Evolutionary conservation across 2,888 invertebrate species (phyloP).

Genomic region (Malthinus flaveolus): DNA sequence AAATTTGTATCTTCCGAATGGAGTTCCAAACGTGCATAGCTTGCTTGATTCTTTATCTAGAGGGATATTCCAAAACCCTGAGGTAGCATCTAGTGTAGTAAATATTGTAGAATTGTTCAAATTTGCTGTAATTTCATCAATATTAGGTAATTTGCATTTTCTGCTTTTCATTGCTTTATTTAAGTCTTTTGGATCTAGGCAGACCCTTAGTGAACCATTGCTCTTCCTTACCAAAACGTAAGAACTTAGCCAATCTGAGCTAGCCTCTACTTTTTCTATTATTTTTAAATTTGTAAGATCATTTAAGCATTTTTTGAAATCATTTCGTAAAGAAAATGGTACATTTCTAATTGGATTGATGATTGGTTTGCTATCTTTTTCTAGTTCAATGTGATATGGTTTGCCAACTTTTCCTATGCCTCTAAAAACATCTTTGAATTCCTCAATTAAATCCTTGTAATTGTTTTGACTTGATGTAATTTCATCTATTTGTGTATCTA

Average conservation of each 20-base stretch:
- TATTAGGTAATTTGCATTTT: too few relatives aligned
- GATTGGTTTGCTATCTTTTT: constrained; percentile 25
- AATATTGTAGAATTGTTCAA: constrained; percentile 6
- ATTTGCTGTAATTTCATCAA: constrained; percentile 6
- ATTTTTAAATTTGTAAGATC: constrained; percentile 27
- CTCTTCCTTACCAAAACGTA: constrained; percentile 31
- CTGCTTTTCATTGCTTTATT: too few relatives aligned
- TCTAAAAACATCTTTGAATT: too few relatives aligned
- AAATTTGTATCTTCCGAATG: neutral
- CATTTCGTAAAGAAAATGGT: constrained; percentile 21
- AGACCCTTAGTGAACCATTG: constrained; percentile 20
- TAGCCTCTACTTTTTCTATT: constrained; percentile 30
- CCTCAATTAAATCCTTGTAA: too few relatives aligned
- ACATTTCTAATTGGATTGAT: constrained; percentile 25
- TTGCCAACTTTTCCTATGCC: constrained; percentile 26
- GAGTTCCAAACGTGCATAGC: neutral
- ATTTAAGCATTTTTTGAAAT: constrained; percentile 31
- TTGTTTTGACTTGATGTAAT: too few relatives aligned
- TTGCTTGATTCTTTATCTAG: neutral
- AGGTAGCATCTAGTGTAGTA: neutral
- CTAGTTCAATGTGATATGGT: constrained; percentile 25
- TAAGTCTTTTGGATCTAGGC: constrained; percentile 30
- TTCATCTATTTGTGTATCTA: too few relatives aligned
- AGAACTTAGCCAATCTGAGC: constrained; percentile 37
- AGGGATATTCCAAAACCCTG: neutral